Percentiles rank a stretch among this genome's conserved stretches.
Conservation (phyloP, 2,888 invertebrate species). For the Orchesella flavescens region DNA sequence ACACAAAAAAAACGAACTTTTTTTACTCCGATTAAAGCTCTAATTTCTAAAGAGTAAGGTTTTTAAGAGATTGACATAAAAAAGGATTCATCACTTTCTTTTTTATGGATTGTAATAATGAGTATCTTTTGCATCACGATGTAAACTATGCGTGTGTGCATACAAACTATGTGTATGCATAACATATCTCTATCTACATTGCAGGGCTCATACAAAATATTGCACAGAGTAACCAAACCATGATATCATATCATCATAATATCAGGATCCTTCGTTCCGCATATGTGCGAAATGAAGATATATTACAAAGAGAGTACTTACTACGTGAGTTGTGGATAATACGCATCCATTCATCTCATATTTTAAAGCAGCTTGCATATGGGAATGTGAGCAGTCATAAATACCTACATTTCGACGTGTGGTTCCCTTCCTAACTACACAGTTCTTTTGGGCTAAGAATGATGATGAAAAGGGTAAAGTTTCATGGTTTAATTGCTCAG, state of each 20-base stretch:
- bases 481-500: slow-evolving; percentile 55
- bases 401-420: slow-evolving; percentile 3
- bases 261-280: slow-evolving; percentile 44
- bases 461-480: slow-evolving; percentile 31
- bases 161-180: background rate
- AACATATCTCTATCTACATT: background rate
- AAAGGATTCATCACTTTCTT: slow-evolving; percentile 50
- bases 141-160: background rate
- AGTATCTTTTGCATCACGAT: slow-evolving; percentile 38
- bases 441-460: background rate
- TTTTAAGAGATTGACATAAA: slow-evolving; percentile 15
- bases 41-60: slow-evolving; percentile 9
- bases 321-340: background rate
- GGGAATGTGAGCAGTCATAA: background rate
- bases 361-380: background rate
- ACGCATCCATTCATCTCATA: background rate
- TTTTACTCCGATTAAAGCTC: slow-evolving; percentile 2
- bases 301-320: background rate
- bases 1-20: slow-evolving; percentile 9
- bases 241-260: slow-evolving; percentile 3
- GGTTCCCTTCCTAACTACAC: background rate
- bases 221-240: background rate
- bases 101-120: slow-evolving; percentile 38
- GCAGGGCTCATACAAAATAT: background rate
- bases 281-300: background rate